Evolutionary conservation across 2,113 vertebrate genomes (phyloP).

Genomic region (Irena cyanogastra): DNA sequence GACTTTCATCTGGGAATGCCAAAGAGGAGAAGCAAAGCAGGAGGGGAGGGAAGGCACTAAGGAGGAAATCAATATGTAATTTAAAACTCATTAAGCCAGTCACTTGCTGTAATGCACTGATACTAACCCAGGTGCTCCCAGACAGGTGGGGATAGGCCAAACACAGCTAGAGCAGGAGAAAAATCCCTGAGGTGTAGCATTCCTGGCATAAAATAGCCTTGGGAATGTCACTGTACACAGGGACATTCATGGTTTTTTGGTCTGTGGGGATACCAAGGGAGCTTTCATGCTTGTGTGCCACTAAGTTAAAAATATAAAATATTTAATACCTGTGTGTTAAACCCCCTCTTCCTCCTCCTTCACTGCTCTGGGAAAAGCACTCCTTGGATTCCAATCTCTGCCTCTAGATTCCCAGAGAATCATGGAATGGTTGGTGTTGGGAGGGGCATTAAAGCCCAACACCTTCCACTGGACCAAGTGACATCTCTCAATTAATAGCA

Average conservation of each 20-base stretch:
- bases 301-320: not conserved
- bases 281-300: not conserved
- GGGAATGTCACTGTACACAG: not conserved
- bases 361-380: not conserved
- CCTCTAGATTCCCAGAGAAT: not conserved
- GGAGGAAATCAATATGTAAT: slow-evolving; percentile 17
- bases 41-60: not conserved
- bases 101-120: not conserved
- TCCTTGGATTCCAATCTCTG: not conserved
- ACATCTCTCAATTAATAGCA: not conserved
- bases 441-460: not conserved
- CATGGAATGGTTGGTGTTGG: not conserved
- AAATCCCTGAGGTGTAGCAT: not conserved
- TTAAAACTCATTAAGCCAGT: slow-evolving; percentile 9
- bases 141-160: not conserved
- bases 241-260: not conserved
- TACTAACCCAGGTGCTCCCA: not conserved
- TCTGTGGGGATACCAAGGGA: not conserved
- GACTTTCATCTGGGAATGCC: not conserved
- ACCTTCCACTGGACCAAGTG: not conserved
- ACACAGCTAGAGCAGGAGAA: not conserved
- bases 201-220: not conserved
- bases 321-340: not conserved
- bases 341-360: not conserved
- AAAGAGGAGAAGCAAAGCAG: not conserved